A percentile compares a stretch with the other conserved stretches of the same genome.
Conservation (phyloP, 2,113 vertebrate species). For the Psammodynastes pulverulentus region DNA sequence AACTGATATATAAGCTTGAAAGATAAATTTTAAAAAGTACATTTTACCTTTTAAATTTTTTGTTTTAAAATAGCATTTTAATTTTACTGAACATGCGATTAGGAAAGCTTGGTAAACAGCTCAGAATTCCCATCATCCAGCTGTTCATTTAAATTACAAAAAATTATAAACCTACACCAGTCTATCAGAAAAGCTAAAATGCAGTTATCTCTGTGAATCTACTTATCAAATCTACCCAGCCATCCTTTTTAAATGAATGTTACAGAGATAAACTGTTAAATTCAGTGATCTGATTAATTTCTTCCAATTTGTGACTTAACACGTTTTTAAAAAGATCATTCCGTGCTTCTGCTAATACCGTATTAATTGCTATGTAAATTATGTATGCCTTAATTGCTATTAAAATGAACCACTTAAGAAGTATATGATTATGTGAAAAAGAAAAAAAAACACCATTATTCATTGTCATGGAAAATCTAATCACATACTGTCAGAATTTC, state of each 20-base stretch:
- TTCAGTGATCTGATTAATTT: background rate
- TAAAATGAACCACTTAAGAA: background rate
- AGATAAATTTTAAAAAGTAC: background rate
- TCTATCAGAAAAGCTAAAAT: background rate
- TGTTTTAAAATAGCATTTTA: background rate
- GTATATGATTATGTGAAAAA: background rate
- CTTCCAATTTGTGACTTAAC: background rate
- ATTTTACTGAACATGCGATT: background rate
- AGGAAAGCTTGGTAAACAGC: background rate
- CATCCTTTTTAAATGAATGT: background rate
- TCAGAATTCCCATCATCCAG: background rate
- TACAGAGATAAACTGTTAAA: background rate
- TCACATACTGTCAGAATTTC: background rate
- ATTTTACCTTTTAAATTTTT: background rate
- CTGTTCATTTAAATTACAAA: background rate
- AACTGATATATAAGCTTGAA: background rate
- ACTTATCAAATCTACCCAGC: background rate
- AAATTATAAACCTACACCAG: background rate
- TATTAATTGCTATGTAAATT: background rate
- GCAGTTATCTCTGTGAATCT: background rate
- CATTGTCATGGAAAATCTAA: background rate
- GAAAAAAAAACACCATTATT: background rate
- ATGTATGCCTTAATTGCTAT: background rate
- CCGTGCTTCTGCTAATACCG: background rate
- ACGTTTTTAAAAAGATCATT: background rate